These are phyloP conservation scores for Erebia epiphron DNA, from an alignment of 2,888 invertebrate genomes.

Conservation along the genomic window DNA sequence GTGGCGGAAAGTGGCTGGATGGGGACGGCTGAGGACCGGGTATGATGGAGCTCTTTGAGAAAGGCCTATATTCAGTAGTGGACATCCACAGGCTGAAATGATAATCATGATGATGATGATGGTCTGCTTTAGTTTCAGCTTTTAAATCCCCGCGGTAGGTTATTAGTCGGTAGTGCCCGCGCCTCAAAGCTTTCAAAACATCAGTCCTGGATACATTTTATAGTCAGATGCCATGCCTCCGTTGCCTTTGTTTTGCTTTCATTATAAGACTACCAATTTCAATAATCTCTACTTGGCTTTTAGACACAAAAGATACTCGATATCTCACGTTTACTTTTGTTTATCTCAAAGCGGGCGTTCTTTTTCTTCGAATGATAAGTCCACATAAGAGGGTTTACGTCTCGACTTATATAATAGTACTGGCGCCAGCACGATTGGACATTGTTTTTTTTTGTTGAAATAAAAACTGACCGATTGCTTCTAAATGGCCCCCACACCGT, in stretches of 20 bases:
- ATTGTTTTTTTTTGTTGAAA: conserved; percentile 53
- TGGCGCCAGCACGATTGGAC: conserved; percentile 63
- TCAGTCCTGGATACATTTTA: conserved; percentile 30
- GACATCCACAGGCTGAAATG: too few relatives aligned
- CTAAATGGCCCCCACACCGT: conserved; percentile 7
- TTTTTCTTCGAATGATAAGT: conserved; percentile 34
- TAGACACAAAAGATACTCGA: conserved; percentile 30
- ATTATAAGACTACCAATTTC: conserved; percentile 29
- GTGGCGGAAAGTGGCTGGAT: too few relatives aligned
- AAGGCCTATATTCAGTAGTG: too few relatives aligned
- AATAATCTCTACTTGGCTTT: conserved; percentile 32
- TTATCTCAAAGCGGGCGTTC: conserved; percentile 30
- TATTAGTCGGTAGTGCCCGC: conserved; percentile 56
- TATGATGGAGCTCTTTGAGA: too few relatives aligned
- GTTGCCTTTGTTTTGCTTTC: conserved; percentile 36
- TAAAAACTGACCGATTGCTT: conserved; percentile 26
- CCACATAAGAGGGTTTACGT: conserved; percentile 45
- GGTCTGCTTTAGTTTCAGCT: conserved; percentile 6
- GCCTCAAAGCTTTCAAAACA: conserved; percentile 43
- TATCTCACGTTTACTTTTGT: conserved; percentile 34
- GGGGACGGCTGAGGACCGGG: too few relatives aligned
- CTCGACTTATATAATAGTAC: conserved; percentile 56
- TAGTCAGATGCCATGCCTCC: conserved; percentile 37
- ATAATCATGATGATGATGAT: not conserved
- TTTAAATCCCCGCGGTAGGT: conserved; percentile 54